phyloP scores from a whole-genome alignment of 2,113 vertebrate species.

The Pedetes capensis region DNA sequence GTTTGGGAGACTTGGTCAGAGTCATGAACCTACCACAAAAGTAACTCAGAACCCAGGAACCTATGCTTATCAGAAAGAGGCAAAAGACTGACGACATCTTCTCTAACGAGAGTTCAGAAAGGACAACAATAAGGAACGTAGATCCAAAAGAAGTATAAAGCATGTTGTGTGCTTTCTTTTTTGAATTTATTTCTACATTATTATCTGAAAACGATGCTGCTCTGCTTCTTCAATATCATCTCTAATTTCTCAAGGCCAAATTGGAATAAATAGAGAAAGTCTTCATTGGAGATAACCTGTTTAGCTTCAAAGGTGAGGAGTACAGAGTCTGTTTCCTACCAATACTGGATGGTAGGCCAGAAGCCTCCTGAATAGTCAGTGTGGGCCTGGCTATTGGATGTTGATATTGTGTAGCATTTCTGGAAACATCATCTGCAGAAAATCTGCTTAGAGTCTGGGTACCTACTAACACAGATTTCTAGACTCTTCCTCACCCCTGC shows the following conservation, averaged over 20 bases:
- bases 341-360: neutral
- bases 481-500: neutral
- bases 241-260: neutral
- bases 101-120: neutral
- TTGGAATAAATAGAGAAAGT: neutral
- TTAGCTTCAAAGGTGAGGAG: neutral
- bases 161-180: neutral
- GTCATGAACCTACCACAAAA: neutral
- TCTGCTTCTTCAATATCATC: neutral
- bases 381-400: neutral
- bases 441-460: neutral
- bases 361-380: neutral
- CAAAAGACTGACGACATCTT: neutral
- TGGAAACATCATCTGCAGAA: neutral
- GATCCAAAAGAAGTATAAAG: neutral
- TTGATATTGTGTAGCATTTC: neutral
- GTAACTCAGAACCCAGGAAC: neutral
- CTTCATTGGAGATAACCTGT: neutral
- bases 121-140: neutral
- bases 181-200: neutral
- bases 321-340: neutral
- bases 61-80: neutral
- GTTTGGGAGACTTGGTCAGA: neutral
- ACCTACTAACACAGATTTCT: neutral
- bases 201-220: neutral